phyloP scores from a whole-genome alignment of 2,888 invertebrate species.

The Phortica okadai region DNA sequence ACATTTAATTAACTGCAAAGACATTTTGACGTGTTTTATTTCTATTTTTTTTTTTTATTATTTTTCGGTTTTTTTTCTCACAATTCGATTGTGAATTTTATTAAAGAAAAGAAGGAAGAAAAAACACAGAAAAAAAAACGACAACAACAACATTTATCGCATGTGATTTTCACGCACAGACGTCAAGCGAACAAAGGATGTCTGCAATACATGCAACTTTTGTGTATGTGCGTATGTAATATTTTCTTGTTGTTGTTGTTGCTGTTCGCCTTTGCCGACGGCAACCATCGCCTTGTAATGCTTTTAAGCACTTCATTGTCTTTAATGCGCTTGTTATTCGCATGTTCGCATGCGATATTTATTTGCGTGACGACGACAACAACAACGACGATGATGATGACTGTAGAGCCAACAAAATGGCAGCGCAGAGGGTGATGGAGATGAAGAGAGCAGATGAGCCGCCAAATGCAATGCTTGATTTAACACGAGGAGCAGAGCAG shows the following conservation, averaged over 20 bases:
- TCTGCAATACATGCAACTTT: not conserved
- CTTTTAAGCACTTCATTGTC: slow-evolving; percentile 18
- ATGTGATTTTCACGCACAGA: slow-evolving; percentile 23
- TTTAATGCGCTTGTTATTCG: slow-evolving; percentile 54
- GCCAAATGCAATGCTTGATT: slow-evolving; percentile 20
- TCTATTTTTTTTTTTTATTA: not conserved
- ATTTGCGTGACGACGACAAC: slow-evolving; percentile 64
- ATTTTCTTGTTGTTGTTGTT: not conserved
- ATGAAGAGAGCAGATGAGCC: too few relatives aligned
- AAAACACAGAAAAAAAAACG: not conserved
- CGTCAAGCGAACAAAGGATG: not conserved
- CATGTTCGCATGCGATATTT: slow-evolving; percentile 72
- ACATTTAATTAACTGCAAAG: slow-evolving; percentile 68
- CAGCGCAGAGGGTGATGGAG: too few relatives aligned
- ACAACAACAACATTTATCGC: not conserved
- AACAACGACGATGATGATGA: too few relatives aligned
- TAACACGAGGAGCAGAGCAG: slow-evolving; percentile 1
- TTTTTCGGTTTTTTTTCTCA: not conserved
- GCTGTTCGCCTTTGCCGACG: not conserved
- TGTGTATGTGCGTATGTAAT: not conserved
- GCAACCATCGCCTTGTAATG: not conserved
- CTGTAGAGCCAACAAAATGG: not conserved
- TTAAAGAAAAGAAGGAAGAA: not conserved
- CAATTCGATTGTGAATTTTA: slow-evolving; percentile 25
- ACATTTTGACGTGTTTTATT: slow-evolving; percentile 53